Percentiles rank a stretch among this genome's conserved stretches.
phyloP scores from a whole-genome alignment of 2,888 invertebrate genomes.

The Drosophila mercatorum region DNA sequence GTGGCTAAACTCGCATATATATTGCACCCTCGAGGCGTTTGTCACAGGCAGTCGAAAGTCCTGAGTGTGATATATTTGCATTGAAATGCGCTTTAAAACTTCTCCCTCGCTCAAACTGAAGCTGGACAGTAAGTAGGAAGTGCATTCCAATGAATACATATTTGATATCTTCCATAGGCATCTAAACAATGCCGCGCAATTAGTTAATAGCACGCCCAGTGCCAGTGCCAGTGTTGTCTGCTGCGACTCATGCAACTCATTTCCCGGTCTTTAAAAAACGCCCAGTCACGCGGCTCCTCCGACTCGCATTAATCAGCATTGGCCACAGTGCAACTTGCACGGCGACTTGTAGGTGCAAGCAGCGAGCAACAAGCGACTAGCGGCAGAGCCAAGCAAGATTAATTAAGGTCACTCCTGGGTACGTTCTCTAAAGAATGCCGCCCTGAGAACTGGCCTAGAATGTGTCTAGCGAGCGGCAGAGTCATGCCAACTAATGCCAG shows the following conservation, averaged over 20 bases:
- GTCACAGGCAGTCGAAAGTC: constrained; percentile 53
- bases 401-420: constrained; percentile 73
- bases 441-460: constrained; percentile 21
- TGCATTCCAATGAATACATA: constrained; percentile 43
- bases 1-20: constrained; percentile 48
- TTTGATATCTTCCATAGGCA: constrained; percentile 30
- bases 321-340: constrained; percentile 53
- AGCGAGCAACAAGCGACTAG: constrained; percentile 21
- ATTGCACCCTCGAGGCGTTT: constrained; percentile 73
- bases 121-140: constrained; percentile 29
- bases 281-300: constrained; percentile 69
- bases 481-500: constrained; percentile 58
- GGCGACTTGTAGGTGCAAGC: constrained; percentile 40
- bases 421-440: constrained; percentile 65
- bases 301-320: constrained; percentile 71
- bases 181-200: constrained; percentile 64
- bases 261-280: constrained; percentile 59
- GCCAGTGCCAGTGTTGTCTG: neutral
- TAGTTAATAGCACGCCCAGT: constrained; percentile 59
- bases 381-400: constrained; percentile 58
- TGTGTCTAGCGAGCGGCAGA: constrained; percentile 27
- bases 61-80: constrained; percentile 45
- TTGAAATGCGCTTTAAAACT: constrained; percentile 53
- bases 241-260: constrained; percentile 64
- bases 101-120: constrained; percentile 7